phyloP scores from a whole-genome alignment of 2,113 vertebrate genomes.

The Chunga burmeisteri region DNA sequence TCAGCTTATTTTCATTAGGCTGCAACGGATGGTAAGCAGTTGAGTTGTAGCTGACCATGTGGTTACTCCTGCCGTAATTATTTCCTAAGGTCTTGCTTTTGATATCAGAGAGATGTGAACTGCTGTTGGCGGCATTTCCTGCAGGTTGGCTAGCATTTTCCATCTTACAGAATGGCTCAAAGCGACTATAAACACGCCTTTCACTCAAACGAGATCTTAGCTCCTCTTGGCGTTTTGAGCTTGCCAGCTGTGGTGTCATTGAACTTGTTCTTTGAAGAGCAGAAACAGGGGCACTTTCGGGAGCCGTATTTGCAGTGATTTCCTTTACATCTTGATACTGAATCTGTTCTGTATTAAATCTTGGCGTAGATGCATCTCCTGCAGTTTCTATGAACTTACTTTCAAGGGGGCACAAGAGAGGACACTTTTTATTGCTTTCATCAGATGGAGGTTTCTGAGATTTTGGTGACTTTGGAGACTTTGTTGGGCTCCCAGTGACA shows the following conservation, averaged over 20 bases:
- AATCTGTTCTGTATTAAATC: conserved; percentile 84
- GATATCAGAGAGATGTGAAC: conserved; percentile 62
- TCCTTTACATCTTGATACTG: conserved; percentile 70
- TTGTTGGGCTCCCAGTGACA: conserved; percentile 30
- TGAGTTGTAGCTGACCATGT: conserved; percentile 66
- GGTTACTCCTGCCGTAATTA: conserved; percentile 64
- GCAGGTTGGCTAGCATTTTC: conserved; percentile 71
- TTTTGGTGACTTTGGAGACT: conserved; percentile 64
- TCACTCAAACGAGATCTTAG: conserved; percentile 69
- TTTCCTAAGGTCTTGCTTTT: conserved; percentile 68
- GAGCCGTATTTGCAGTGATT: neutral
- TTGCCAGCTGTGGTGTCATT: neutral
- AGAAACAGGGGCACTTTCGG: conserved; percentile 26
- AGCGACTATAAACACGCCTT: conserved; percentile 83
- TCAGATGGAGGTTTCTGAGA: conserved; percentile 48
- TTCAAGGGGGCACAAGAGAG: conserved; percentile 58
- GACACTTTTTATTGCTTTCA: conserved; percentile 54
- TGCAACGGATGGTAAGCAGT: conserved; percentile 60
- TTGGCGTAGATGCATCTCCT: conserved; percentile 81
- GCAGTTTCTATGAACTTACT: conserved; percentile 58
- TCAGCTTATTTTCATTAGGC: conserved; percentile 88
- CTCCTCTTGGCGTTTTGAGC: conserved; percentile 50
- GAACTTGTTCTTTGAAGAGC: conserved; percentile 38
- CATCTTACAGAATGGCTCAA: conserved; percentile 83
- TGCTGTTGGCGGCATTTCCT: conserved; percentile 28